Percentiles rank a stretch among this genome's conserved stretches.
Evolutionary conservation across 1,140 invertebrate species (phyloP).

Genomic region (Drosophila lowei): DNA sequence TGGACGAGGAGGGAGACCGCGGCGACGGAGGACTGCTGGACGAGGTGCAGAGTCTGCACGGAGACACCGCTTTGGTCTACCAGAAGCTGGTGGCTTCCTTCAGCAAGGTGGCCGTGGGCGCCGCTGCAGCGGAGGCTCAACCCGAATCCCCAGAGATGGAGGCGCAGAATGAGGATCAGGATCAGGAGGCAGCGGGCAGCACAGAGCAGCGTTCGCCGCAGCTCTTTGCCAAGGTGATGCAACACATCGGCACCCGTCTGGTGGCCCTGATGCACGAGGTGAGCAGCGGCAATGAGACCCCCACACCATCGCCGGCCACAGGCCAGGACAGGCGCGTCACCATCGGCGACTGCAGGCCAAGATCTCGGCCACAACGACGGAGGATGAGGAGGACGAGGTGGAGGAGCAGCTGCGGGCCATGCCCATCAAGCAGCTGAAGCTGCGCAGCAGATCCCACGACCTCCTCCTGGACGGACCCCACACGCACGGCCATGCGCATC

Average conservation of each 20-base stretch:
- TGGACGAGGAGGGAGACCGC: constrained; percentile 84
- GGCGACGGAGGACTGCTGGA: constrained; percentile 85
- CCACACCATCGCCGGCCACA: constrained; percentile 84
- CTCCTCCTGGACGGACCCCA: constrained; percentile 85
- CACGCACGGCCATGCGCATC: constrained; percentile 77
- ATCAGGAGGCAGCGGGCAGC: constrained; percentile 40
- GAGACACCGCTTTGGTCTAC: constrained; percentile 91
- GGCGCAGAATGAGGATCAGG: constrained; percentile 8
- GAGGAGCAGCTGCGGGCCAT: constrained; percentile 73
- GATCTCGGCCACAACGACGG: constrained; percentile 89
- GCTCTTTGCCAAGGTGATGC: constrained; percentile 95
- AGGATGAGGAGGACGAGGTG: constrained; percentile 87
- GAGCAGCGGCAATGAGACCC: constrained; percentile 87
- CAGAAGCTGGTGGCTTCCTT: constrained; percentile 92
- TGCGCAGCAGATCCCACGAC: constrained; percentile 90
- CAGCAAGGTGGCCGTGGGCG: constrained; percentile 87
- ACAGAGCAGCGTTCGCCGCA: constrained; percentile 90
- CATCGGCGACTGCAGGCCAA: constrained; percentile 84
- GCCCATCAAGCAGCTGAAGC: constrained; percentile 85
- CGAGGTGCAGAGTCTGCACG: constrained; percentile 85
- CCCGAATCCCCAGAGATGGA: constrained; percentile 1
- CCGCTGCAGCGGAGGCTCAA: background rate
- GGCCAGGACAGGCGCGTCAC: constrained; percentile 54
- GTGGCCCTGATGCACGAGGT: constrained; percentile 97
- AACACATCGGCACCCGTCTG: constrained; percentile 94